Percentiles rank a stretch among this genome's conserved stretches.
Conservation (phyloP, 2,113 vertebrate species). For the Petaurus breviceps region DNA sequence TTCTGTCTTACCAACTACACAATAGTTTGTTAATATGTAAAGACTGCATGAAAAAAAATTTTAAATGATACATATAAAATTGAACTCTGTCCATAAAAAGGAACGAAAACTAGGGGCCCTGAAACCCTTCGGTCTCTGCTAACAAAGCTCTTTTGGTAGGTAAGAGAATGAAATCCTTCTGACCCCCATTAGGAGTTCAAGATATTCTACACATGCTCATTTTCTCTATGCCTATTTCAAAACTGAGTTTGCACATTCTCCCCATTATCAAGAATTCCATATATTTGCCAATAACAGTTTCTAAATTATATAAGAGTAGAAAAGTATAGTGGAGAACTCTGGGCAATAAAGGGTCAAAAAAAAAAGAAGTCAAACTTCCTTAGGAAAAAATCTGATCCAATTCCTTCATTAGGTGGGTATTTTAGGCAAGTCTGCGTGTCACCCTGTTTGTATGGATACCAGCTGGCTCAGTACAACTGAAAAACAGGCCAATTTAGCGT, state of each 20-base stretch:
- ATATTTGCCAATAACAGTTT: slow-evolving; percentile 18
- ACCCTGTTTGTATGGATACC: neutral
- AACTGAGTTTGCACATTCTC: neutral
- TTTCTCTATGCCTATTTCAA: neutral
- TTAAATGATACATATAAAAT: slow-evolving; percentile 28
- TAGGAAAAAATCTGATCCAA: neutral
- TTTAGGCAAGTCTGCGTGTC: neutral
- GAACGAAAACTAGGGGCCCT: neutral
- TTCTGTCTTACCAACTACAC: slow-evolving; percentile 29
- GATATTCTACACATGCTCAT: neutral
- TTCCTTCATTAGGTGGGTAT: neutral
- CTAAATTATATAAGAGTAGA: neutral
- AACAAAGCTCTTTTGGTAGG: neutral
- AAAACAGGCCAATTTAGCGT: neutral
- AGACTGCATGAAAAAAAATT: slow-evolving; percentile 1
- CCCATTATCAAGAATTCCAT: neutral
- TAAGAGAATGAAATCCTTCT: neutral
- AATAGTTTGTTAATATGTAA: slow-evolving; percentile 37
- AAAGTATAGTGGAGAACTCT: neutral
- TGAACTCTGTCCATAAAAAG: neutral
- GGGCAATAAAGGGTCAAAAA: neutral
- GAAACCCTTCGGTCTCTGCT: neutral
- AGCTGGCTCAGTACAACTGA: neutral
- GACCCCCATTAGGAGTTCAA: neutral
- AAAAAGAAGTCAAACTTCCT: neutral